Conservation (phyloP, 2,888 invertebrate genomes). For the Calliphora vomitoria region DNA sequence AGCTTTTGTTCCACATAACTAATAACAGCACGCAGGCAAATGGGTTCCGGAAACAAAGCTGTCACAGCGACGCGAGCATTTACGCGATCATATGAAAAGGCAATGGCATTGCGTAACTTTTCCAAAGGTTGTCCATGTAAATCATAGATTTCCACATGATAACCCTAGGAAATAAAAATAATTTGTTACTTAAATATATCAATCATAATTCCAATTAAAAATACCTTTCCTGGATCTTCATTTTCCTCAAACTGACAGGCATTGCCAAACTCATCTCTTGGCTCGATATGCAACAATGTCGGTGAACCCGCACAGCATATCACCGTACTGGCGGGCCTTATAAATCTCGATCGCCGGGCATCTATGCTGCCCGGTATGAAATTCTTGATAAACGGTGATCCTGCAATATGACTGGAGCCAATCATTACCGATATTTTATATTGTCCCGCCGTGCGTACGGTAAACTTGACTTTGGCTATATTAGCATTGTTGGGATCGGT, state of each 20-base stretch:
- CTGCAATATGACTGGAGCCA: slow-evolving; percentile 91
- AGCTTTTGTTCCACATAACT: slow-evolving; percentile 90
- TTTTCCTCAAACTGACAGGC: slow-evolving; percentile 88
- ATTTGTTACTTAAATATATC: background rate
- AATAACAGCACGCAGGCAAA: slow-evolving; percentile 92
- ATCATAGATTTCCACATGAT: slow-evolving; percentile 87
- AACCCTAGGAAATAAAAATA: slow-evolving; percentile 85
- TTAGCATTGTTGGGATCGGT: slow-evolving; percentile 94
- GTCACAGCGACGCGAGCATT: slow-evolving; percentile 91
- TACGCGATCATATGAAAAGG: slow-evolving; percentile 90
- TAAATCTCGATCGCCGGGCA: slow-evolving; percentile 92
- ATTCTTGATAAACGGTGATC: slow-evolving; percentile 93
- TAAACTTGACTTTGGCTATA: slow-evolving; percentile 95
- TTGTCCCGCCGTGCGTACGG: slow-evolving; percentile 94
- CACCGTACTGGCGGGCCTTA: slow-evolving; percentile 93
- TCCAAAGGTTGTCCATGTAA: slow-evolving; percentile 87
- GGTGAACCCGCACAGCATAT: slow-evolving; percentile 92
- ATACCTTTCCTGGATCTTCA: slow-evolving; percentile 87
- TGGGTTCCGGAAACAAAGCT: slow-evolving; percentile 91
- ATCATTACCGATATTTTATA: slow-evolving; percentile 94
- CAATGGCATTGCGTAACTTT: slow-evolving; percentile 86
- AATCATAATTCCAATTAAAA: background rate
- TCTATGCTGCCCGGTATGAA: slow-evolving; percentile 94
- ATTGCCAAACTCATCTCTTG: slow-evolving; percentile 96
- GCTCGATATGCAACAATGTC: slow-evolving; percentile 93